Conservation (phyloP, 2,888 invertebrate species). For the Atrina japonica region DNA sequence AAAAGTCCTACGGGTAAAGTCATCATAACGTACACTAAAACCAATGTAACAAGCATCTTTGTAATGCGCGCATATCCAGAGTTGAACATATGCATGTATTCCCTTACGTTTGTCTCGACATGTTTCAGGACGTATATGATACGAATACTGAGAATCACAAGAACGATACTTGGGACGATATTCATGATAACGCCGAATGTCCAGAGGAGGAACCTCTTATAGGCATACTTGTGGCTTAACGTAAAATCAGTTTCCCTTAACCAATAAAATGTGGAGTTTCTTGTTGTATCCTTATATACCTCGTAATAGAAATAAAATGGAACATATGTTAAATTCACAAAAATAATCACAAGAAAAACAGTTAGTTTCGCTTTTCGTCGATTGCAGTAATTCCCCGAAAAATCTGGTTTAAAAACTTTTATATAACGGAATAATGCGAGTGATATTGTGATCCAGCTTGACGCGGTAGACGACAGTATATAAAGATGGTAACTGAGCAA, state of each 20-base stretch:
- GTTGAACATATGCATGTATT: background rate
- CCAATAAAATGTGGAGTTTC: conserved; percentile 2
- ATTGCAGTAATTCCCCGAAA: conserved; percentile 1
- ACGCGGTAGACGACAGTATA: conserved; percentile 1
- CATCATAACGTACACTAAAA: conserved; percentile 10
- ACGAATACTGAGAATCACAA: conserved; percentile 12
- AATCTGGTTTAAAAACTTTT: conserved; percentile 9
- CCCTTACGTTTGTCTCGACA: background rate
- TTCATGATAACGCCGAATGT: conserved; percentile 16
- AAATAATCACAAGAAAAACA: background rate
- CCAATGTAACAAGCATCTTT: conserved; percentile 17
- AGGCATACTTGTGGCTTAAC: background rate
- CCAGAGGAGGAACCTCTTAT: conserved; percentile 12
- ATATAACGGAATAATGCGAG: conserved; percentile 22
- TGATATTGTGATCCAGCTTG: conserved; percentile 19
- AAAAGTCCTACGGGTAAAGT: conserved; percentile 11
- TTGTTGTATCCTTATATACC: background rate
- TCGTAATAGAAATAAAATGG: conserved; percentile 26
- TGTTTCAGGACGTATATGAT: background rate
- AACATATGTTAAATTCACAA: background rate
- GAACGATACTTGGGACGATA: conserved; percentile 1
- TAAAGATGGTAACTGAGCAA: conserved; percentile 10
- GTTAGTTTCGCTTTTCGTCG: conserved; percentile 4
- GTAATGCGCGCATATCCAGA: conserved; percentile 12
- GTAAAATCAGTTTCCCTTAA: conserved; percentile 12